phyloP scores from a whole-genome alignment of 2,797 vertebrate species.

The Scolopax bukidnonensis region DNA sequence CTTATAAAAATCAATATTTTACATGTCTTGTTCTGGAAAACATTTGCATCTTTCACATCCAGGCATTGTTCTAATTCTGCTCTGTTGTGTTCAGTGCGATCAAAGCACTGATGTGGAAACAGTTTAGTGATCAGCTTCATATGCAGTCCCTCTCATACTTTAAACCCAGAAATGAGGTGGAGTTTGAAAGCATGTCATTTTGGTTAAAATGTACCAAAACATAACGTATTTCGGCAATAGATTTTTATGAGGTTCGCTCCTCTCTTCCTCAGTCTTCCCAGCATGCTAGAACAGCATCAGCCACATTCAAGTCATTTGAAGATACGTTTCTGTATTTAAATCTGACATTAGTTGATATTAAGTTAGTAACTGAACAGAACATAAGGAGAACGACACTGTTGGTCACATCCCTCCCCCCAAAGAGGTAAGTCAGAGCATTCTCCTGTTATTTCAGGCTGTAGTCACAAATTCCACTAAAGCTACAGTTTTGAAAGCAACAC shows the following conservation, averaged over 20 bases:
- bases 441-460: conserved; percentile 39
- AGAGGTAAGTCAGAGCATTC: neutral
- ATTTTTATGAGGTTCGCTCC: neutral
- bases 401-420: neutral
- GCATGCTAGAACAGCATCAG: neutral
- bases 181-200: neutral
- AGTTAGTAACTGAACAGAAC: neutral
- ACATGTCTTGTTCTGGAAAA: neutral
- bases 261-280: neutral
- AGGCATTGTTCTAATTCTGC: neutral
- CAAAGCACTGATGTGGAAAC: neutral
- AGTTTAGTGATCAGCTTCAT: neutral
- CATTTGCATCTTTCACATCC: neutral
- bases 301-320: neutral
- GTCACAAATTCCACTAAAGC: conserved; percentile 52
- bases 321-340: neutral
- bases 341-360: neutral
- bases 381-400: neutral
- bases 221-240: neutral
- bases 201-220: neutral
- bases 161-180: neutral
- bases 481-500: conserved; percentile 46
- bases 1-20: neutral
- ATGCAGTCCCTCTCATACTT: neutral
- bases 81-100: neutral